Evolutionary conservation across 2,113 vertebrate genomes (phyloP), one percentile per base, ranked within the genome.

Genomic region (Sapayoa aenigma): DNA sequence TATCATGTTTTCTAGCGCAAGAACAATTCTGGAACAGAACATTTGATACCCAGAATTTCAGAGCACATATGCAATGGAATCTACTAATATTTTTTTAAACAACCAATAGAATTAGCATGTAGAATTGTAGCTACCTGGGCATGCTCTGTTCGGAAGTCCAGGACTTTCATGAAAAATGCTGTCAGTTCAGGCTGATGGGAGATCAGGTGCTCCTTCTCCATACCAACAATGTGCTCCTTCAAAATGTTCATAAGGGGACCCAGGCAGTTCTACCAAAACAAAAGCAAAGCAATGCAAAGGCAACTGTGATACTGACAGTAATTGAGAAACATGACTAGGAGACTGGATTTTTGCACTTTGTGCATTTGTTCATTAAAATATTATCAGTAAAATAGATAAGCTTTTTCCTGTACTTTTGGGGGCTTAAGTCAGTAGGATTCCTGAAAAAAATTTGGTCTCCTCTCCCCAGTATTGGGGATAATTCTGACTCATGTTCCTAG

Each of bases 141-240:
- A 72, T 99, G 99, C 31, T 98, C 95, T 28, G 97, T 92, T 55
- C 99, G 97, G 98, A 99, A 99, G 96, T 99, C 98, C 85, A 99
- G 96, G 15, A 99, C 98, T 21, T 98, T 97, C 66, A 99, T 97
- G 98, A 99, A 99, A 96, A 99, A 99, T 2, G 95, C 27, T 6
- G 98, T 99, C 77, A 99, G 98, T 97, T 99, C 99, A 91, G 98
- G 97, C 91, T 99, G 99, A 92, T 99, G 98, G 74, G 98, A 96
- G 47, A 82, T 94, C 19, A 99, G 98, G 86, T 99, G 97, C 3
- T 99, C 98, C 85, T 97, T 99, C 80, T 98, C 98, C 98, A 99
- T 98, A 76, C 98, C 97, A 83, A 80, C 41, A 19, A 99, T 97
- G 91, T 99, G 99, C 55, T 99, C 98, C 85, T 98, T 98, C 95